Evolutionary conservation across 2,113 vertebrate genomes (phyloP).

Genomic region (Martes martes): DNA sequence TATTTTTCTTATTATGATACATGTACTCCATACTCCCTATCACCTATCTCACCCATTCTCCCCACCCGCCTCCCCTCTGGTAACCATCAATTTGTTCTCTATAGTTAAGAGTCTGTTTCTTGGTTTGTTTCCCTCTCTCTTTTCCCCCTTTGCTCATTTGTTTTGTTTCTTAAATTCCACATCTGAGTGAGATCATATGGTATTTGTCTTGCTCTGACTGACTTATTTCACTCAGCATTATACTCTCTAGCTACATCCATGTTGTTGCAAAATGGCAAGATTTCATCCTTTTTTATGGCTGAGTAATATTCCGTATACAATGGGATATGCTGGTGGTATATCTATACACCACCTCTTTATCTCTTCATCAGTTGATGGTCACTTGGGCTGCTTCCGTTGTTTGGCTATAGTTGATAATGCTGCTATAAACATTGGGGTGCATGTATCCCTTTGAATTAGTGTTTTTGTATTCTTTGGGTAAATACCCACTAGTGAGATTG

Average conservation of each 20-base stretch:
- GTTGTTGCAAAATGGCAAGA: neutral
- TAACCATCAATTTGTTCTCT: neutral
- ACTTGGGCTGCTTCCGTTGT: neutral
- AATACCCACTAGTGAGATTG: neutral
- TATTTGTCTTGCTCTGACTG: neutral
- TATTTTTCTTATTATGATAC: neutral
- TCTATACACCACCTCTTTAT: neutral
- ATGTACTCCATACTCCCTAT: neutral
- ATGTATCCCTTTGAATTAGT: neutral
- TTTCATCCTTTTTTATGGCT: neutral
- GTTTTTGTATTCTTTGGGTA: neutral
- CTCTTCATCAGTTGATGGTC: neutral
- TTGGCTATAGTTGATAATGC: neutral
- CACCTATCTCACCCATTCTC: neutral
- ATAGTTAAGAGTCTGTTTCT: neutral
- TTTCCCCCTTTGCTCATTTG: neutral
- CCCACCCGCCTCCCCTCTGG: neutral
- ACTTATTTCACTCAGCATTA: neutral
- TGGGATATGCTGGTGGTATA: no score
- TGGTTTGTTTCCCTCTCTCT: neutral
- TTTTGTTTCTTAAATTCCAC: neutral
- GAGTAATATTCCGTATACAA: neutral
- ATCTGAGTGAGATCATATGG: neutral
- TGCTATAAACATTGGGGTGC: neutral
- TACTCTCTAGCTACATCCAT: neutral